Evolutionary conservation across 2,888 invertebrate genomes (phyloP).

Genomic region (Uloborus plumipes): DNA sequence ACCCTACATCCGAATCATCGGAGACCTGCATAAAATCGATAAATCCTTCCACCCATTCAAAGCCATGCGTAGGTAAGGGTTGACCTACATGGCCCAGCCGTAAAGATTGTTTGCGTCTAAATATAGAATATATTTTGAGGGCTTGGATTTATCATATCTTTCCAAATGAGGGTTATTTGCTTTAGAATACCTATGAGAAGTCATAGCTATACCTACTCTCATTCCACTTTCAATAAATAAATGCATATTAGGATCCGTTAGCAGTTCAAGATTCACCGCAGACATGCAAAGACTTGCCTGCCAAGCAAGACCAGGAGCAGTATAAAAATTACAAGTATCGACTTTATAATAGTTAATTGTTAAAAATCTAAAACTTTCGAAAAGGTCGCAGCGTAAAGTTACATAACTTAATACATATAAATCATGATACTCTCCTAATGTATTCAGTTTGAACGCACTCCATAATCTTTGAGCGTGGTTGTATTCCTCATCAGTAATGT

Average conservation of each 20-base stretch:
- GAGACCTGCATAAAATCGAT: not conserved
- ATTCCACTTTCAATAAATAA: constrained; percentile 2
- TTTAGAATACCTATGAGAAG: constrained; percentile 12
- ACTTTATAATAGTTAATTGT: too few relatives aligned
- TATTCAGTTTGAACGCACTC: too few relatives aligned
- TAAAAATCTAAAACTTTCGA: too few relatives aligned
- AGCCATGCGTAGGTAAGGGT: constrained; percentile 40
- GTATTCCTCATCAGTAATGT: too few relatives aligned
- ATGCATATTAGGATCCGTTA: too few relatives aligned
- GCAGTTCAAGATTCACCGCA: not conserved
- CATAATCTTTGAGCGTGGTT: too few relatives aligned
- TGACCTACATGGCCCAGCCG: constrained; percentile 39
- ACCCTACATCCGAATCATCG: too few relatives aligned
- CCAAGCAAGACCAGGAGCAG: not conserved
- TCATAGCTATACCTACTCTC: not conserved
- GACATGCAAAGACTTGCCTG: not conserved
- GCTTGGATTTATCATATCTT: constrained; percentile 12
- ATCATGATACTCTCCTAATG: too few relatives aligned
- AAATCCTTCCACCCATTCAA: constrained; percentile 4
- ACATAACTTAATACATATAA: too few relatives aligned
- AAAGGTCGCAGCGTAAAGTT: too few relatives aligned
- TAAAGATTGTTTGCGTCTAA: too few relatives aligned
- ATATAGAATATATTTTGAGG: constrained; percentile 8
- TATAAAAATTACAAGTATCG: too few relatives aligned
- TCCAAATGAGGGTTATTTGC: constrained; percentile 18